phyloP scores from a whole-genome alignment of 2,888 invertebrate genomes.

The Odontocerum albicorne region DNA sequence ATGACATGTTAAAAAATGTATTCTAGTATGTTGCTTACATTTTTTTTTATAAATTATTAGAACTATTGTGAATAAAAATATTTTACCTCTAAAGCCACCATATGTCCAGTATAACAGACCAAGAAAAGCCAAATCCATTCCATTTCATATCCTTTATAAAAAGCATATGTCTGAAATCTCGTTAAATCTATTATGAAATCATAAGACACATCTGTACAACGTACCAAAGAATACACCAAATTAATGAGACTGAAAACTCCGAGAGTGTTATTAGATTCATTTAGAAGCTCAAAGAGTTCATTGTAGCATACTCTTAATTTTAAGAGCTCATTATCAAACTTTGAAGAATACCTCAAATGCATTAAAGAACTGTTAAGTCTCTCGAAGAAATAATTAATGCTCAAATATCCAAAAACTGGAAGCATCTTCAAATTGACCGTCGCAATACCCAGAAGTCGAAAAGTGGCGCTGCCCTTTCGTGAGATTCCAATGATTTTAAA shows the following conservation, averaged over 20 bases:
- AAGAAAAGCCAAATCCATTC: slow-evolving; percentile 10
- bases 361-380: slow-evolving; percentile 11
- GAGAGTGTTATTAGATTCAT: slow-evolving; percentile 11
- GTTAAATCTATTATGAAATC: neutral
- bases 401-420: slow-evolving; percentile 3
- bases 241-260: neutral
- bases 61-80: too few species aligned
- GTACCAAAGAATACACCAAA: neutral
- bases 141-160: neutral
- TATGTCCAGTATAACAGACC: neutral
- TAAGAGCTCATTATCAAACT: neutral
- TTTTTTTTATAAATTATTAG: too few species aligned
- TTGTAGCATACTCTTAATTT: slow-evolving; percentile 11
- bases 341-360: slow-evolving; percentile 3
- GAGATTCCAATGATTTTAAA: neutral
- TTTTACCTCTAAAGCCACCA: neutral
- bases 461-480: neutral
- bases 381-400: slow-evolving; percentile 15
- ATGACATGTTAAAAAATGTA: too few species aligned
- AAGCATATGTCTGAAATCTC: neutral
- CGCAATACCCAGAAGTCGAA: neutral
- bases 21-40: too few species aligned
- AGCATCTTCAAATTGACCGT: slow-evolving; percentile 6
- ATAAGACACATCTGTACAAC: slow-evolving; percentile 4
- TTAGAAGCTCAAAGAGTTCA: slow-evolving; percentile 11